phyloP scores from a whole-genome alignment of 2,888 invertebrate species.

The Mactromeris polynyma region DNA sequence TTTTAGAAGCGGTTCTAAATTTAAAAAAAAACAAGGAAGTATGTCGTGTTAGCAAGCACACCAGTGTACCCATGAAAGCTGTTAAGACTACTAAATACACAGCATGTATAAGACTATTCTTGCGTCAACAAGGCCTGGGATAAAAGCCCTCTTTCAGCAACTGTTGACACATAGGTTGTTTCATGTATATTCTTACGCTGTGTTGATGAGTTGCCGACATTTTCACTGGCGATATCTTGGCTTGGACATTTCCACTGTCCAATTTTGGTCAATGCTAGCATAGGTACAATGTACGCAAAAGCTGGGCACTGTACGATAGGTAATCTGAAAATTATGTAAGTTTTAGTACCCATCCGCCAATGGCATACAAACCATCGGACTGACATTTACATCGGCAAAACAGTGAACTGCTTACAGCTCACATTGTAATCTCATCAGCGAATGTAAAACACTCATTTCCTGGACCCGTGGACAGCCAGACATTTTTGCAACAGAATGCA shows the following conservation, averaged over 20 bases:
- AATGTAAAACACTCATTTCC: no score
- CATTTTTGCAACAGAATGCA: no score
- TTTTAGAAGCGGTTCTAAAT: not conserved
- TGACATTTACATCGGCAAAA: not conserved
- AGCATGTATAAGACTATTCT: slow-evolving; percentile 18
- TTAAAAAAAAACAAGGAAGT: not conserved
- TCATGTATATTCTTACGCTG: slow-evolving; percentile 37
- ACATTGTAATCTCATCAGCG: no score
- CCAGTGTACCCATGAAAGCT: slow-evolving; percentile 27
- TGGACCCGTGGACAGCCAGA: no score
- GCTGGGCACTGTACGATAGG: slow-evolving; percentile 84
- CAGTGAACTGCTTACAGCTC: no score
- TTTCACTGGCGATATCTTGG: not conserved
- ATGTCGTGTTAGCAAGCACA: not conserved
- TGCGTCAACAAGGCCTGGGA: slow-evolving; percentile 23
- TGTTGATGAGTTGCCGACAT: slow-evolving; percentile 17
- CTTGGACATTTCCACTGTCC: slow-evolving; percentile 77
- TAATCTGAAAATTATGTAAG: slow-evolving; percentile 74
- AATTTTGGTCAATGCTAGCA: slow-evolving; percentile 79
- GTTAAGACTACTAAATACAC: slow-evolving; percentile 30
- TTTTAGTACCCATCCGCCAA: slow-evolving; percentile 35
- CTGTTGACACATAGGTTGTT: slow-evolving; percentile 17
- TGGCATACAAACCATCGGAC: not conserved
- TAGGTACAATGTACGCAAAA: slow-evolving; percentile 80
- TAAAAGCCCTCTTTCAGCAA: slow-evolving; percentile 30